phyloP scores from a whole-genome alignment of 2,113 vertebrate species.

The Zosterops pallidus region DNA sequence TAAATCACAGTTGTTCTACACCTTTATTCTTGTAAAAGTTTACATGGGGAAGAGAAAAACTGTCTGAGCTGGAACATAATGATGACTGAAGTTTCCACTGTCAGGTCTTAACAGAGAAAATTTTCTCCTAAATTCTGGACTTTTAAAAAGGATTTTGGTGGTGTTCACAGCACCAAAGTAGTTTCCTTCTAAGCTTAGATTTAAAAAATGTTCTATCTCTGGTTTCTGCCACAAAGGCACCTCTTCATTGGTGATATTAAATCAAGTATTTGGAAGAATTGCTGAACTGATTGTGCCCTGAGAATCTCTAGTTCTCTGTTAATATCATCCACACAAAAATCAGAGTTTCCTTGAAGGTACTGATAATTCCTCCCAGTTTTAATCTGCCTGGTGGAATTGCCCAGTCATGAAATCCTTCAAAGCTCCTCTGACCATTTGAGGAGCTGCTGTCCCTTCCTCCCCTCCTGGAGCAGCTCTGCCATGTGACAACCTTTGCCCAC shows the following conservation, averaged over 20 bases:
- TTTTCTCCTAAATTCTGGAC: neutral
- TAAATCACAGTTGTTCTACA: neutral
- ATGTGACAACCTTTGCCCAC: neutral
- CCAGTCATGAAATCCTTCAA: neutral
- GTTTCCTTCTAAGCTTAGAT: neutral
- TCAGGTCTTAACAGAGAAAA: neutral
- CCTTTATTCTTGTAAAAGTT: neutral
- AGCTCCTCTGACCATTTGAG: neutral
- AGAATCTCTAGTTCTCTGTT: neutral
- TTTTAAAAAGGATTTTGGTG: neutral
- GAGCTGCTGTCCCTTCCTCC: neutral
- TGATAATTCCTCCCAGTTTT: neutral
- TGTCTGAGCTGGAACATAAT: neutral
- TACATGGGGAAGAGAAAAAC: neutral
- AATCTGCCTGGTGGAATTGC: neutral
- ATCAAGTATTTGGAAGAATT: neutral
- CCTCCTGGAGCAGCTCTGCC: neutral
- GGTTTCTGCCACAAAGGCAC: neutral
- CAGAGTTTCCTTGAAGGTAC: neutral
- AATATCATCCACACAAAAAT: neutral
- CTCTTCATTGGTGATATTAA: neutral
- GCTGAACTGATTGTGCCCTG: neutral
- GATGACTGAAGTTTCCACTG: neutral
- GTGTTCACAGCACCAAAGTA: neutral
- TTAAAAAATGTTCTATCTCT: neutral